Base-by-base conservation (phyloP, 2,888 invertebrate species). In the Ichneumoninae sp. region DNA sequence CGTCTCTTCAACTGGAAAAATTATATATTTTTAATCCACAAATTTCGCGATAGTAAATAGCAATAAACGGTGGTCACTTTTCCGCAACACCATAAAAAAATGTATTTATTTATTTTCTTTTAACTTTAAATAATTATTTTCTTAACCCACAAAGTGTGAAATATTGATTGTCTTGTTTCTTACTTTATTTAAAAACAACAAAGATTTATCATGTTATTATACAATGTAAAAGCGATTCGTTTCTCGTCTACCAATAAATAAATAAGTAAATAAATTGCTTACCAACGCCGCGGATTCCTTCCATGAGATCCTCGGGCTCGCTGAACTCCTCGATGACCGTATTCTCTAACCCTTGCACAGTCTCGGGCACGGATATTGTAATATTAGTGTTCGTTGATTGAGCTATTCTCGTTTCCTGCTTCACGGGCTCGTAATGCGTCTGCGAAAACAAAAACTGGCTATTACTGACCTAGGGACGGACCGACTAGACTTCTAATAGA, bases 291-390 rank as follows among this genome's bases (percentile, higher is more conserved):
- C 97, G 95, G 89, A 97, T 97, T 68, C 97, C 97, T 90, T 97
- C 97, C 96, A 97, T 96, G 93, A 97, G 95, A 93, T 97, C 97
- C 92, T 97, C 97, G 0, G 97, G 96, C 89, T 97, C 97, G 87
- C 97, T 97, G 92, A 97, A 97, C 93, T 97, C 97, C 86, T 96
- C 96, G 90, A 96, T 95, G 84, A 95, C 95, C 66, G 95, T 95
- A 85, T 94, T 87, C 91, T 94, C 93, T 6, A 90, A 84, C 69
- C 60, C 86, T 44, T 91, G 91, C 30, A 90, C 90, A 60, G 90
- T 84, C 68, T 88, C 89, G 2, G 91, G 86, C 47, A 90, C 88
- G 3, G 91, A 85, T 87, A 91, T 90, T 16, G 90, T 90, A 62
- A 92, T 91, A 86, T 92, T 94, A 13, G 91, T 87, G 93, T 90